A percentile compares a stretch with the other conserved stretches of the same genome.
These are phyloP conservation scores for Dromiciops gliroides DNA, from an alignment of 2,113 vertebrate genomes.

Conservation along the genomic window DNA sequence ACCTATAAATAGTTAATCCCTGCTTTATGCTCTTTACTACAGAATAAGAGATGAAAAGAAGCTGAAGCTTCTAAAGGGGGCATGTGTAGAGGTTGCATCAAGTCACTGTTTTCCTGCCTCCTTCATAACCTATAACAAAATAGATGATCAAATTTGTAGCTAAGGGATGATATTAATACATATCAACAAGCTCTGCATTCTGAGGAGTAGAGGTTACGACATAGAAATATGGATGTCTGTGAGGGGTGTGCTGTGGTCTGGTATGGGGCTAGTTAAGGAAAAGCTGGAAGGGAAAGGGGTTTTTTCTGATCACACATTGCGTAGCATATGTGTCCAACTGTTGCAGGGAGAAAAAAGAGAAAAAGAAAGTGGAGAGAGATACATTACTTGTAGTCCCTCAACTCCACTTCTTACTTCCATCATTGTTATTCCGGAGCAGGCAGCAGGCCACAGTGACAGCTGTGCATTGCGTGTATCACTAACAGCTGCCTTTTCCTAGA, in stretches of 20 bases:
- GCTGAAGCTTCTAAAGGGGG: not conserved
- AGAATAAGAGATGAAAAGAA: not conserved
- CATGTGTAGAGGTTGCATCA: accelerated
- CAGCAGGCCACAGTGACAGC: constrained; percentile 90
- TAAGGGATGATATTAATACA: constrained; percentile 67
- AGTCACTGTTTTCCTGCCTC: constrained; percentile 40
- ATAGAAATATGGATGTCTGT: not conserved
- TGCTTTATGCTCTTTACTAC: not conserved
- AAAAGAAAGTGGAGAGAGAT: constrained; percentile 59
- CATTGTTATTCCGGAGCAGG: constrained; percentile 85
- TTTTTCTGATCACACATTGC: constrained; percentile 81
- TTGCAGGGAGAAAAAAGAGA: constrained; percentile 88
- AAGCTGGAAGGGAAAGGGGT: constrained; percentile 48
- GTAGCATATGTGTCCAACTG: constrained; percentile 94
- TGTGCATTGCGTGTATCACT: constrained; percentile 90
- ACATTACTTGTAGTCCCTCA: constrained; percentile 62
- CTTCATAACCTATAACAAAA: constrained; percentile 69
- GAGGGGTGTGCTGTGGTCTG: accelerated
- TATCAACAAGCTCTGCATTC: constrained; percentile 66
- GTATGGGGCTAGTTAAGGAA: not conserved
- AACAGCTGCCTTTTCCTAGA: constrained; percentile 94
- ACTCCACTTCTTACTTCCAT: constrained; percentile 67
- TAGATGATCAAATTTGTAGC: constrained; percentile 65
- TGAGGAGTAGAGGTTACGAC: constrained; percentile 74
- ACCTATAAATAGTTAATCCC: not conserved